Conservation (phyloP, 2,797 vertebrate species). For the Todus mexicanus region DNA sequence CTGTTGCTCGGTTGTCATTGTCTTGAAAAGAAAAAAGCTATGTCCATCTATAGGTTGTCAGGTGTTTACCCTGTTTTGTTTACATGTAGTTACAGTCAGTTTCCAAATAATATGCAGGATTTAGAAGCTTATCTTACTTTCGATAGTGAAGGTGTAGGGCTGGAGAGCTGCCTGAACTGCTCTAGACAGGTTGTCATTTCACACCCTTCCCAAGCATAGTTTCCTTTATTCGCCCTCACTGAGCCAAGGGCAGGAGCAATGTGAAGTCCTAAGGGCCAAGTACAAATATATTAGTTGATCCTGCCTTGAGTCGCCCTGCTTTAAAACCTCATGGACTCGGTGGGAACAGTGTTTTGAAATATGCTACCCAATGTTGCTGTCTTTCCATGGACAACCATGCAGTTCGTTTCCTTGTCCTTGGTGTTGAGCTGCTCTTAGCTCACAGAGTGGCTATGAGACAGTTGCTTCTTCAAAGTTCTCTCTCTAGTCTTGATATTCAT, state of each 20-base stretch:
- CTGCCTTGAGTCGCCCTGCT: background rate
- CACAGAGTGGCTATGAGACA: background rate
- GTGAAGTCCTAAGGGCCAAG: background rate
- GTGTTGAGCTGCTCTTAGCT: background rate
- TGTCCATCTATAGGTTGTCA: background rate
- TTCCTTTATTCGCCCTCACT: background rate
- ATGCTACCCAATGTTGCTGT: background rate
- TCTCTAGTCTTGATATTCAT: background rate
- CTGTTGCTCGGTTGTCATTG: background rate
- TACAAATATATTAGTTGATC: background rate
- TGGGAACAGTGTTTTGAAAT: background rate
- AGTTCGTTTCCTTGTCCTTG: background rate
- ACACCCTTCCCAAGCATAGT: background rate
- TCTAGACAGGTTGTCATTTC: background rate
- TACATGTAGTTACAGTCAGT: background rate
- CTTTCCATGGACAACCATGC: rapidly evolving
- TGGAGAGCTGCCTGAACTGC: background rate
- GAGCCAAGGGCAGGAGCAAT: background rate
- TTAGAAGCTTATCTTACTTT: background rate
- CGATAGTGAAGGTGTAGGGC: background rate
- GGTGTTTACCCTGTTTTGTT: rapidly evolving
- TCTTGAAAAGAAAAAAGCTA: background rate
- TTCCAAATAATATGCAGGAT: background rate
- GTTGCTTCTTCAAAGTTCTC: background rate
- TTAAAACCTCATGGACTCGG: background rate